Evolutionary conservation across 2,888 invertebrate genomes (phyloP).

Genomic region (Acleris cristana): DNA sequence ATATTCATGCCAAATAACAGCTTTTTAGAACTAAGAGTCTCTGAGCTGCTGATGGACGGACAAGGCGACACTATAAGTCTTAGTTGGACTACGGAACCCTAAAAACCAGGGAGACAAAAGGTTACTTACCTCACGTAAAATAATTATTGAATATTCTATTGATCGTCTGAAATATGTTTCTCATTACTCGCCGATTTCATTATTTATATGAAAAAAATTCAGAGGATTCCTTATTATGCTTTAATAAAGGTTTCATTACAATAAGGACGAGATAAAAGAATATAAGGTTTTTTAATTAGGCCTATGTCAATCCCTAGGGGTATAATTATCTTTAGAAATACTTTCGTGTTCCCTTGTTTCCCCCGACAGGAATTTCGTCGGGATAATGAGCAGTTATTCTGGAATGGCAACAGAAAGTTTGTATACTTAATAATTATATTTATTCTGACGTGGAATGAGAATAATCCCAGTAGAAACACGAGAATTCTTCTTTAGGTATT

Average conservation of each 20-base stretch:
- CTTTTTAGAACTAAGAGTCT: no score
- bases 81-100: no score
- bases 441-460: no score
- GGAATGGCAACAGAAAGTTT: not conserved
- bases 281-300: slow-evolving; percentile 49
- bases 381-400: slow-evolving; percentile 3
- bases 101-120: no score
- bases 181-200: not conserved
- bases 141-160: slow-evolving; percentile 1
- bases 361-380: not conserved
- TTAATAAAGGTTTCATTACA: slow-evolving; percentile 46
- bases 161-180: slow-evolving; percentile 11
- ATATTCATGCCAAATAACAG: no score
- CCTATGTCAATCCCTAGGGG: slow-evolving; percentile 41
- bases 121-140: no score
- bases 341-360: slow-evolving; percentile 9
- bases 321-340: slow-evolving; percentile 40
- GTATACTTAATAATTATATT: no score
- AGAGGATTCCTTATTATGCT: slow-evolving; percentile 44
- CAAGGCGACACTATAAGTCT: no score
- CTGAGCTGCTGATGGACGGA: no score
- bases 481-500: no score
- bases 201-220: slow-evolving; percentile 38
- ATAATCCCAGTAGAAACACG: no score
- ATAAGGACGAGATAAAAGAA: slow-evolving; percentile 45